Percentiles rank a stretch among this genome's conserved stretches.
phyloP scores from a whole-genome alignment of 2,888 invertebrate species.

The Apamea epomidion region DNA sequence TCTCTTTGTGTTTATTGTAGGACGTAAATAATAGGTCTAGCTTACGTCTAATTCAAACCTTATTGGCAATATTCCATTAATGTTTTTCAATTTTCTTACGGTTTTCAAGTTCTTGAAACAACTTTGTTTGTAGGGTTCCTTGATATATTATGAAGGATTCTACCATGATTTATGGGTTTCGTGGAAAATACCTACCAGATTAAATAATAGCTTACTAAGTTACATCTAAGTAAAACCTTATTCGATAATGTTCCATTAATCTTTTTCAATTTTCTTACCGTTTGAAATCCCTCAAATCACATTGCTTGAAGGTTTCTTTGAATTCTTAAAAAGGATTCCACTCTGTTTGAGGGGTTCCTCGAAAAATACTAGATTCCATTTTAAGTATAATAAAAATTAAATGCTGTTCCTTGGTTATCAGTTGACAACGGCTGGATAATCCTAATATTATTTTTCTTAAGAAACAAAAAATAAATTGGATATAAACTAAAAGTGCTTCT shows the following conservation, averaged over 20 bases:
- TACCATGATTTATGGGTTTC: not conserved
- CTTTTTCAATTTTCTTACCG: not conserved
- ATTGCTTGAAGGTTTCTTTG: not conserved
- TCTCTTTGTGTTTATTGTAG: conserved; percentile 57
- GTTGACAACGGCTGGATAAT: no score
- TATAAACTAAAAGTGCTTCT: no score
- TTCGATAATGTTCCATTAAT: not conserved
- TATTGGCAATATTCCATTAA: not conserved
- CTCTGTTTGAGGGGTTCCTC: not conserved
- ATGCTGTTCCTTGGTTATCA: no score
- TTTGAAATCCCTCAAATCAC: not conserved
- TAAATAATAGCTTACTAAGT: not conserved
- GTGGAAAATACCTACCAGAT: not conserved
- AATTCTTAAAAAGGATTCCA: no score
- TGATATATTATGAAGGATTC: not conserved
- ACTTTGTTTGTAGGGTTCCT: not conserved
- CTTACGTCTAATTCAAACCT: not conserved
- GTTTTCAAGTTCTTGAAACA: not conserved
- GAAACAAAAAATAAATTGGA: no score
- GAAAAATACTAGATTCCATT: not conserved
- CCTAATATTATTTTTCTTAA: no score
- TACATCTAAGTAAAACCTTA: not conserved
- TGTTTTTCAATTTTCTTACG: not conserved
- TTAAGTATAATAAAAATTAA: not conserved
- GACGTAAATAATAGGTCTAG: conserved; percentile 33